Conservation (phyloP, 53 echinoderm and acorn worm genomes). For the Luidia sarsii region DNA sequence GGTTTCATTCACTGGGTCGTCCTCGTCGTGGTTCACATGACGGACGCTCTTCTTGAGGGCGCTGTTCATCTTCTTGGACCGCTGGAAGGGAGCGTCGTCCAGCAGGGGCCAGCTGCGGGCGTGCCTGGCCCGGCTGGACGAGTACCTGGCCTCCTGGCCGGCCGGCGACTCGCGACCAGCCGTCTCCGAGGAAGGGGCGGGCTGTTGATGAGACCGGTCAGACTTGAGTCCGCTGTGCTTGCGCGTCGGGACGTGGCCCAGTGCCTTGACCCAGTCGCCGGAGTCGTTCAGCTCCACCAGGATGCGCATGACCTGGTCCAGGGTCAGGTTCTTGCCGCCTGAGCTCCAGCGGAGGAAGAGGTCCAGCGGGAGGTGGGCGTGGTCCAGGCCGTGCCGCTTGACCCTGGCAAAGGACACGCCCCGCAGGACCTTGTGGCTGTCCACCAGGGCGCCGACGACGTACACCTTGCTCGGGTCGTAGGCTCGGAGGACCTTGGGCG, state of each 20-base stretch:
- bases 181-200: neutral
- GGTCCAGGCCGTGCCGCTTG: slow-evolving; percentile 68
- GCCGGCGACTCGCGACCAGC: neutral
- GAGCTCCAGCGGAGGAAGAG: slow-evolving; percentile 74
- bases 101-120: slow-evolving; percentile 3
- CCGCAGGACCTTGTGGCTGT: slow-evolving; percentile 47
- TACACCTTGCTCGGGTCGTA: slow-evolving; percentile 78
- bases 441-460: slow-evolving; percentile 87
- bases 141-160: slow-evolving; percentile 2
- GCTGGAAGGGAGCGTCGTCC: slow-evolving; percentile 16
- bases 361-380: slow-evolving; percentile 87
- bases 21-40: slow-evolving; percentile 5
- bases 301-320: slow-evolving; percentile 85
- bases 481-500: slow-evolving; percentile 72
- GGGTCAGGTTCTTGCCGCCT: slow-evolving; percentile 80
- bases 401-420: slow-evolving; percentile 82
- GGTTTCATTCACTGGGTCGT: slow-evolving; percentile 32
- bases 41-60: neutral
- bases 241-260: slow-evolving; percentile 78
- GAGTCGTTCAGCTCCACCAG: slow-evolving; percentile 67
- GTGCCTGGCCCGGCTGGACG: slow-evolving; percentile 56
- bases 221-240: slow-evolving; percentile 80
- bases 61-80: slow-evolving; percentile 10
- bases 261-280: slow-evolving; percentile 75
- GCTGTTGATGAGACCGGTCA: neutral